These are phyloP conservation scores for Ellobius talpinus DNA, from an alignment of 2,113 vertebrate species.

Conservation along the genomic window DNA sequence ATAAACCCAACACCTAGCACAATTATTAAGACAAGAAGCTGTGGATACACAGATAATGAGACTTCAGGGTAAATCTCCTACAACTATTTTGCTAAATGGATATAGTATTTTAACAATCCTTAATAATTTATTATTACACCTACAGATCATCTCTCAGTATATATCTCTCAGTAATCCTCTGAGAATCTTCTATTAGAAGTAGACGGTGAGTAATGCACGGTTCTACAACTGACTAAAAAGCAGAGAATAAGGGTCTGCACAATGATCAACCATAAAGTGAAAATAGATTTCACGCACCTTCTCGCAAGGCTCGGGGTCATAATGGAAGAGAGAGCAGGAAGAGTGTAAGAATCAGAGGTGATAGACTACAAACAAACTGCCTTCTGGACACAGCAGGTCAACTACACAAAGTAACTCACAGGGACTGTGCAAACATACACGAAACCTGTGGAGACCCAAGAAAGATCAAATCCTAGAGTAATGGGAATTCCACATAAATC, in stretches of 20 bases:
- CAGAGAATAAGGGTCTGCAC: background rate
- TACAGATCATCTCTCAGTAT: background rate
- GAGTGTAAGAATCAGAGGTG: background rate
- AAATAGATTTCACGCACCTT: accelerated
- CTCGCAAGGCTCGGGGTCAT: background rate
- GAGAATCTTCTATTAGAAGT: background rate
- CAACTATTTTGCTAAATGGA: background rate
- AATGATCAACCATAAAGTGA: background rate
- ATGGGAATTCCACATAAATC: background rate
- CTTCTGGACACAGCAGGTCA: background rate
- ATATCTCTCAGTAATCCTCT: background rate
- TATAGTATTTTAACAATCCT: background rate
- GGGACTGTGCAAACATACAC: background rate
- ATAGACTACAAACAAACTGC: background rate
- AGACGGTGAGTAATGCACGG: background rate
- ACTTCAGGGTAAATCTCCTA: background rate
- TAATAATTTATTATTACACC: background rate
- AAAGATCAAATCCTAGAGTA: background rate
- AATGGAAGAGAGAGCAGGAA: background rate
- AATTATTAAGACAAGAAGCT: background rate
- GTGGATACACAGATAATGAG: background rate
- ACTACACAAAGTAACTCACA: background rate
- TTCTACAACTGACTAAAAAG: background rate
- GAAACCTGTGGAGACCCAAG: background rate
- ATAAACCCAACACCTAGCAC: background rate